phyloP scores from a whole-genome alignment of 1,140 invertebrate species.

The Drosophila nebulosa region DNA sequence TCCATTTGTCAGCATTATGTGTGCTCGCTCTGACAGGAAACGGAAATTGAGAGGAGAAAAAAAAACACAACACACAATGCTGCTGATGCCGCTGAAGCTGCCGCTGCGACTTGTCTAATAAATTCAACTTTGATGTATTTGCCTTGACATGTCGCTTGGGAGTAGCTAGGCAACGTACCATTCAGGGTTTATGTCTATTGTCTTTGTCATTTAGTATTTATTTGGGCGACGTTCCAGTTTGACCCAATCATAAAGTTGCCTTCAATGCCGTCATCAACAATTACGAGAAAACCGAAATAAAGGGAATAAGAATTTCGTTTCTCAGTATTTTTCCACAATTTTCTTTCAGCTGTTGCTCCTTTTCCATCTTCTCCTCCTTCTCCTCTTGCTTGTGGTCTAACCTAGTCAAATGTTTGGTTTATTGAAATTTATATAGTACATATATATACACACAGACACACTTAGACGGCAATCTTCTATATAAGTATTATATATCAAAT shows the following conservation, averaged over 20 bases:
- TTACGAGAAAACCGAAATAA: constrained; percentile 16
- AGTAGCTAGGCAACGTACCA: constrained; percentile 5
- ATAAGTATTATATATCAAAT: not conserved
- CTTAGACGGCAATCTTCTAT: not conserved
- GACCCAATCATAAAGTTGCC: constrained; percentile 28
- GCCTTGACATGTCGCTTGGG: constrained; percentile 5
- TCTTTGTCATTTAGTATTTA: constrained; percentile 24
- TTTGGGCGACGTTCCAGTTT: constrained; percentile 20
- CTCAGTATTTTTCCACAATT: not conserved
- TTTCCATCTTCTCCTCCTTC: not conserved
- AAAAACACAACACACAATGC: too few species aligned
- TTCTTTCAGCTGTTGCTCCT: not conserved
- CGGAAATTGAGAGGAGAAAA: constrained; percentile 10
- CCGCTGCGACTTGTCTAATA: constrained; percentile 25
- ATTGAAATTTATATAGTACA: constrained; percentile 1
- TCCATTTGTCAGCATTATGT: constrained; percentile 20
- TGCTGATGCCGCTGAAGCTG: not conserved
- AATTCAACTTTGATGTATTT: constrained; percentile 43
- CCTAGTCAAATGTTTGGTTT: constrained; percentile 1
- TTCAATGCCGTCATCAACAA: constrained; percentile 43
- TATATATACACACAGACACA: not conserved
- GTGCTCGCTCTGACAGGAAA: constrained; percentile 6
- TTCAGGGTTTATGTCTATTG: constrained; percentile 35
- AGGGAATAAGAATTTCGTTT: not conserved
- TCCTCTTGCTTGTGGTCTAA: not conserved